Conservation (phyloP, 2,113 vertebrate genomes). For the Ptilorrhoa leucosticta region DNA sequence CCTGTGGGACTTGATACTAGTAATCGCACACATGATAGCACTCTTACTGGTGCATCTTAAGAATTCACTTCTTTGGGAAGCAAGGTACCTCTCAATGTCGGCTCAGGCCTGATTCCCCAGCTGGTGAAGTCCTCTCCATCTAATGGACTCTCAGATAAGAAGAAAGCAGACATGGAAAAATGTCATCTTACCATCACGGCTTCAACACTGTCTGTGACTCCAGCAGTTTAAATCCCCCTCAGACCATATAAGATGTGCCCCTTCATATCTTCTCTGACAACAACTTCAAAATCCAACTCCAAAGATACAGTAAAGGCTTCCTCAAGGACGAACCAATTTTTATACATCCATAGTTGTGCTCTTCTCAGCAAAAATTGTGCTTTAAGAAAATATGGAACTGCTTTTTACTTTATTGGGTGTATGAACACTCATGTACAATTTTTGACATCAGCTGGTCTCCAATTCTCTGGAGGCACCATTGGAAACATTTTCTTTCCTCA, state of each 20-base stretch:
- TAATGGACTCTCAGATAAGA: background rate
- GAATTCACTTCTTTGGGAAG: background rate
- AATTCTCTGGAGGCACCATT: background rate
- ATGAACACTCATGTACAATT: background rate
- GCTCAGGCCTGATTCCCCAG: background rate
- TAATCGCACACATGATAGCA: background rate
- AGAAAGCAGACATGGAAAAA: background rate
- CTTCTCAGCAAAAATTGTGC: background rate
- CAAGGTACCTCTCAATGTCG: background rate
- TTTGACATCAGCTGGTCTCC: background rate
- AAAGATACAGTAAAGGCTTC: background rate
- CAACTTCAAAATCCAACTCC: background rate
- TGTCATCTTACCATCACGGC: background rate
- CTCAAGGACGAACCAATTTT: accelerated
- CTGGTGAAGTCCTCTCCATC: background rate
- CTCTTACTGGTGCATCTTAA: background rate
- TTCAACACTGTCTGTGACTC: background rate
- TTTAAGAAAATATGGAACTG: background rate
- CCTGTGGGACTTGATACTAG: background rate
- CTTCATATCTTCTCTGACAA: background rate
- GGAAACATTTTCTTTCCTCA: background rate
- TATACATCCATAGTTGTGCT: background rate
- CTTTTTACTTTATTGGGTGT: background rate
- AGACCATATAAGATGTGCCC: background rate
- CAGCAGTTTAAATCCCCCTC: background rate